Evolutionary conservation across 2,888 invertebrate species (phyloP).

Genomic region (Cerceris ruficornis): DNA sequence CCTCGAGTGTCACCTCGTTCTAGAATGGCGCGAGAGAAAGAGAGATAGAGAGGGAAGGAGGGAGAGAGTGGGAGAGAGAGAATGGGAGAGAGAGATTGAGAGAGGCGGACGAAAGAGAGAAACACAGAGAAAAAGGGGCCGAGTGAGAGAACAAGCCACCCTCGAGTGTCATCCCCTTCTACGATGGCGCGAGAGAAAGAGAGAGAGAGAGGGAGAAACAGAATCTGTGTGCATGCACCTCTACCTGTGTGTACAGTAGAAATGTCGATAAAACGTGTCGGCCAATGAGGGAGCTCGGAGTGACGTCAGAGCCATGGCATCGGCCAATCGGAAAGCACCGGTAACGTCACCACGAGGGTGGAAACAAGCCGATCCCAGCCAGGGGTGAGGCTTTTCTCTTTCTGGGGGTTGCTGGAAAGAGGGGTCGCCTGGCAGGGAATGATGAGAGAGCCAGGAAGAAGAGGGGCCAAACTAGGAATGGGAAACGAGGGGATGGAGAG

Average conservation of each 20-base stretch:
- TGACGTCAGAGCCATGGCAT: slow-evolving; percentile 77
- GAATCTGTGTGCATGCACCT: neutral
- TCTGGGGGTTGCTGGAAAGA: slow-evolving; percentile 55
- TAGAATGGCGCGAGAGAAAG: slow-evolving; percentile 21
- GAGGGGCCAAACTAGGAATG: slow-evolving; percentile 18
- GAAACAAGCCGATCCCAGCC: slow-evolving; percentile 71
- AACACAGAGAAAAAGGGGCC: neutral
- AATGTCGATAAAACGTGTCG: slow-evolving; percentile 80
- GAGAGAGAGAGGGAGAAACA: slow-evolving; percentile 12
- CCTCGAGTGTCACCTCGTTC: slow-evolving; percentile 31
- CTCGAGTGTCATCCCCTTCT: slow-evolving; percentile 30
- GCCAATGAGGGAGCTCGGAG: slow-evolving; percentile 77
- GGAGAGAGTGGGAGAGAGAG: neutral
- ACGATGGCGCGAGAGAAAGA: slow-evolving; percentile 22
- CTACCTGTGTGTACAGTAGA: slow-evolving; percentile 65
- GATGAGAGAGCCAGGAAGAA: slow-evolving; percentile 40
- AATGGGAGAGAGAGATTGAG: slow-evolving; percentile 16
- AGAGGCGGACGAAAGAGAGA: slow-evolving; percentile 7
- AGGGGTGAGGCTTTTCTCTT: slow-evolving; percentile 75
- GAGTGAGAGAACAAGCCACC: slow-evolving; percentile 29
- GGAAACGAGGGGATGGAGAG: slow-evolving; percentile 18
- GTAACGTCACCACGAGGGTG: slow-evolving; percentile 77
- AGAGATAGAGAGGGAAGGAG: slow-evolving; percentile 6
- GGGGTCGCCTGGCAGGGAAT: slow-evolving; percentile 51
- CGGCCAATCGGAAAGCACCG: slow-evolving; percentile 76